Evolutionary conservation across 2,797 vertebrate genomes (phyloP), one percentile per base, ranked within the genome.

Genomic region (Threskiornis aethiopicus): DNA sequence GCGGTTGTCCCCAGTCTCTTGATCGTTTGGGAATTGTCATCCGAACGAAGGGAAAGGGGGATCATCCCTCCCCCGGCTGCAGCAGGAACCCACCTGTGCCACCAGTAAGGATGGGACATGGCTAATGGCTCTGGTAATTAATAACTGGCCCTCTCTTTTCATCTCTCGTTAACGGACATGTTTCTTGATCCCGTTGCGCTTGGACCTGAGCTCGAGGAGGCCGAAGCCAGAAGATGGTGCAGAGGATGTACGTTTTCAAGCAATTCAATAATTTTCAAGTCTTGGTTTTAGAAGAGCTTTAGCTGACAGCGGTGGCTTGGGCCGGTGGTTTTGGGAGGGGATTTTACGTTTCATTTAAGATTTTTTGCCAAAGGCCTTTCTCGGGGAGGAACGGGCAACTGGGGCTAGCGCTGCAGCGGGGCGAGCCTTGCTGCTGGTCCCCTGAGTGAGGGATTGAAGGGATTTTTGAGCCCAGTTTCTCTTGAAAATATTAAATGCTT

Each of bases 361-460:
- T 44, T 64, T 70, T 75, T 75, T 47, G 39, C 26, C 25, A 33
- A 29, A 11, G 47, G 57, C 47, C 31, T 69, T 89, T 76, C 18
- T 22, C 0, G 1, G 41, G 46, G n/a, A 9, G 35, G 67, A n/a
- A 3, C 20, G 7, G 76, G 59, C 21, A 18, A 13, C 11, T 13
- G 47, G 71, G 62, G 14, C 4, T 3, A 16, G 3, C 1, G 26
- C 21, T 22, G 52, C 16, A 9, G n/a, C 1, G 6, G 46, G 58
- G 29, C 0, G 1, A 24, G 65, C 21, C 26, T 31, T 6, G 26
- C 16, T 28, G 58, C 35, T 0, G 1, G 11, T 9, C 33, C 57
- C 85, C 42, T 4, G 0, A 0, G 5, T 2, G 19, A 16, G 17
- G 8, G 55, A 13, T 6, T 10, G 16, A 11, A n/a, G 35, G 29